Evolutionary conservation across 2,888 invertebrate species (phyloP), one percentile per base, ranked within the genome.

Genomic region (Tribolium freemani): DNA sequence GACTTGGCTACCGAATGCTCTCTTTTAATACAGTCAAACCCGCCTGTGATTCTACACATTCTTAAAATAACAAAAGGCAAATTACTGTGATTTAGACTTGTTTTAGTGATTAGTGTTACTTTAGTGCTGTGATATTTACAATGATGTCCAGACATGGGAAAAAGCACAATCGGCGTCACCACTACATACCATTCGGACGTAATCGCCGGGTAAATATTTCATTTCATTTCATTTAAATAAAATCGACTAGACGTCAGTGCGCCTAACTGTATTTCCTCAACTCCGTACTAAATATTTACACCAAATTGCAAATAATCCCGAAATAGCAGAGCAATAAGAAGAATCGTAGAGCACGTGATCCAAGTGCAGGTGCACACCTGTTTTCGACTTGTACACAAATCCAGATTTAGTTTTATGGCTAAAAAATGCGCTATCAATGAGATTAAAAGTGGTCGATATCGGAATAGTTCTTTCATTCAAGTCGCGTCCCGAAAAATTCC

Each of bases 121-220:
- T 16, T 16, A 8, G 71, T 61, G 10, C 68, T 74, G 68, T 75
- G 71, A 64, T 63, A 69, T 69, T 61, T 16, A 51, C 69, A 58
- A 84, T 83, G 83, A 74, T 81, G 46, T 78, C 76, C 16, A 74
- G 75, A 64, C 80, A 77, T 16, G 80, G 78, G 57, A 79, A 79
- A 63, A 77, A 80, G 48, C 67, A 74, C 51, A 77, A 79, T 50
- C 80, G 78, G 9, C 81, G 79, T 20, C 80, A 80, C 56, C 82
- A 81, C 60, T 84, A 84, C 74, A 85, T 84, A 72, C 83, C 85
- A 16, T 85, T 85, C 71, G 81, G 82, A 9, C 77, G 79, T 64
- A 80, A 79, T 48, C 78, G 84, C 73, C 79, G 83, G 84, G 84
- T 84, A 83, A 80, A 76, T 78, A 76, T 73, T 75, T 53, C 8